Evolutionary conservation across 1,140 invertebrate species (phyloP), one percentile per base, ranked within the genome.

Genomic region (Macrotrachela quadricornifera): DNA sequence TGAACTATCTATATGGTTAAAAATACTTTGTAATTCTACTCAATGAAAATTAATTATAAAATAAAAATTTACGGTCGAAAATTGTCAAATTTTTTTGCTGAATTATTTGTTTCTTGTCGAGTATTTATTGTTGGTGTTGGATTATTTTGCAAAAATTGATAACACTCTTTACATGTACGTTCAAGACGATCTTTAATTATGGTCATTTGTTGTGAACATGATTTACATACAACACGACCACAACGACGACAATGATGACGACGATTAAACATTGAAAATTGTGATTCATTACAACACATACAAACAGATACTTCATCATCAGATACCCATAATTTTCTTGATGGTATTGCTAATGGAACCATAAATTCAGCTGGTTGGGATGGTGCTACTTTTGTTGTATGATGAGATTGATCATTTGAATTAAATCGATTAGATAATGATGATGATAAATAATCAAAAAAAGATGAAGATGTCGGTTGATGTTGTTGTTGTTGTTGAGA

Each of bases 201-300:
- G 68, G 82, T 79, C 30, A 78, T 75, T 60, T 80, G 77, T 48
- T 75, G 72, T 1, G 83, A 86, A 63, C 84, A 86, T 6, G 74
- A 71, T 46, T 75, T 78, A 65, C 83, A 86, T 10, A 86, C 78
- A 1, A 86, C 77, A 37, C 83, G 72, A 0, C 84, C 84, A 68
- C 84, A 87, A 30, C 82, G 72, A 10, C 84, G 73, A 63, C 84
- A 88, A 65, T 88, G 83, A 65, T 88, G 84, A 37, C 83, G 73
- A 36, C 84, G 73, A 59, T 82, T 83, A 57, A 87, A 81, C 68
- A 73, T 71, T 53, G 66, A 70, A 58, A 74, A 74, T 49, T 59
- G 63, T 57, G 71, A 69, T 42, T 64, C 55, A 48, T 63, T 61
- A 59, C 72, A 74, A 36, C 71, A 61, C 70, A 71, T 72, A 60